Percentiles rank a stretch among this genome's conserved stretches.
These are phyloP conservation scores for Saccostrea echinata DNA, from an alignment of 1,140 invertebrate species.

Conservation along the genomic window DNA sequence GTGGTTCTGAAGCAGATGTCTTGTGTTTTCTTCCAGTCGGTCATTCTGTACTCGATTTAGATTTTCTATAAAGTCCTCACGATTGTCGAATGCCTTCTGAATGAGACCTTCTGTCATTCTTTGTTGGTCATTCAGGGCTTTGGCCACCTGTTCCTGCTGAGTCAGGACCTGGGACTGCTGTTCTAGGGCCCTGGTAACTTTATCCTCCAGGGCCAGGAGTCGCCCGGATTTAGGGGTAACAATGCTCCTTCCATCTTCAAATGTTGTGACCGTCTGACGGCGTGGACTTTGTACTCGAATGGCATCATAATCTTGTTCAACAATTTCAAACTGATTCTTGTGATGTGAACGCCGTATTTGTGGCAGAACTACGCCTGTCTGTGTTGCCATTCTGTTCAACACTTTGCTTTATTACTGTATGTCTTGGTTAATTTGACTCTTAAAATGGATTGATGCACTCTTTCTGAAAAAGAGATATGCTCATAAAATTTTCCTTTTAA, in stretches of 20 bases:
- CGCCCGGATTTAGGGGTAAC: slow-evolving; percentile 39
- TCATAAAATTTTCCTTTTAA: slow-evolving; percentile 28
- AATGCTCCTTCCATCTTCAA: slow-evolving; percentile 7
- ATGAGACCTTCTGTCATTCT: slow-evolving; percentile 65
- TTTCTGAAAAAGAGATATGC: neutral
- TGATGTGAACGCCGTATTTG: slow-evolving; percentile 38
- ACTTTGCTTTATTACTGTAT: neutral
- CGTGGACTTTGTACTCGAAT: slow-evolving; percentile 61
- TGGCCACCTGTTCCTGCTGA: slow-evolving; percentile 53
- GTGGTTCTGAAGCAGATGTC: slow-evolving; percentile 75
- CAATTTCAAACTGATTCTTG: slow-evolving; percentile 44
- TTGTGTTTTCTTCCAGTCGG: slow-evolving; percentile 74
- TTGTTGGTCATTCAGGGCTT: slow-evolving; percentile 57
- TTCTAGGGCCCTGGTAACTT: slow-evolving; percentile 58
- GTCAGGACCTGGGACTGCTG: slow-evolving; percentile 56
- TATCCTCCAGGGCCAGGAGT: slow-evolving; percentile 56
- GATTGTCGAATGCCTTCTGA: slow-evolving; percentile 74
- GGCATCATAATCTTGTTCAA: slow-evolving; percentile 68
- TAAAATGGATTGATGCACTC: slow-evolving; percentile 3
- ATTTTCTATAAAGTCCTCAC: slow-evolving; percentile 76
- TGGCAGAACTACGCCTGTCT: slow-evolving; percentile 55
- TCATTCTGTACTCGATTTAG: slow-evolving; percentile 72
- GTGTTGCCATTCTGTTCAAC: slow-evolving; percentile 15
- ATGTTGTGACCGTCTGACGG: neutral
- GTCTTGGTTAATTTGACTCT: neutral